Evolutionary conservation across 2,113 vertebrate genomes (phyloP).

Genomic region (Zingel zingel): DNA sequence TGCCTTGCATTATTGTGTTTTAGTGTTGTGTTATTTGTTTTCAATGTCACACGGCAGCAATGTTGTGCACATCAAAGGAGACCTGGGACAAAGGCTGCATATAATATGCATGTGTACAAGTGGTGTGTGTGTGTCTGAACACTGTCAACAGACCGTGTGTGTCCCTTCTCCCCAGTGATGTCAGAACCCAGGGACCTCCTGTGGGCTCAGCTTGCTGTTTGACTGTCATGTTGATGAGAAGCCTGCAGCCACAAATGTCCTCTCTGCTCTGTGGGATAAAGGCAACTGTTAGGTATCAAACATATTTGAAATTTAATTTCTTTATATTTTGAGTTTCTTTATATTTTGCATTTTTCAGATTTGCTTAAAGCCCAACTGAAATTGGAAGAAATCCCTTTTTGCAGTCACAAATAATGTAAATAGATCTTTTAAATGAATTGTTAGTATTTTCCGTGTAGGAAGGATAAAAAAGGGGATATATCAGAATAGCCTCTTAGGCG

Average conservation of each 20-base stretch:
- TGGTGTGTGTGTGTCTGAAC: neutral
- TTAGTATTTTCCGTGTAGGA: neutral
- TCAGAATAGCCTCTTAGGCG: neutral
- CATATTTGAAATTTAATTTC: neutral
- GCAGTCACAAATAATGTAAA: neutral
- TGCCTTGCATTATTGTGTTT: conserved; percentile 37
- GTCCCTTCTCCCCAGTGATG: conserved; percentile 28
- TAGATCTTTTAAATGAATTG: neutral
- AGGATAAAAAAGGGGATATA: neutral
- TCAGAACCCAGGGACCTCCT: conserved; percentile 33
- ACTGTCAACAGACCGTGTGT: neutral
- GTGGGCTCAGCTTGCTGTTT: conserved; percentile 42
- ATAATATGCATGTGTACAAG: neutral
- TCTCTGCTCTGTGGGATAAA: conserved; percentile 23
- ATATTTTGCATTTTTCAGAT: neutral
- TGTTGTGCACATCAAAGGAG: conserved; percentile 46
- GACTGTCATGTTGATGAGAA: conserved; percentile 55
- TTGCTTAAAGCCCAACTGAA: neutral
- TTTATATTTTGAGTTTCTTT: neutral
- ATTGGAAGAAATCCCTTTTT: neutral
- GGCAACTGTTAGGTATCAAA: neutral
- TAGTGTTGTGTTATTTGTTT: conserved; percentile 24
- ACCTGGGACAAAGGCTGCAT: conserved; percentile 25
- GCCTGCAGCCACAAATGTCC: conserved; percentile 17
- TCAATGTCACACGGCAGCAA: conserved; percentile 23